Percentiles rank a stretch among this genome's conserved stretches.
Evolutionary conservation across 2,888 invertebrate genomes (phyloP).

Genomic region (Ophion ellenae): DNA sequence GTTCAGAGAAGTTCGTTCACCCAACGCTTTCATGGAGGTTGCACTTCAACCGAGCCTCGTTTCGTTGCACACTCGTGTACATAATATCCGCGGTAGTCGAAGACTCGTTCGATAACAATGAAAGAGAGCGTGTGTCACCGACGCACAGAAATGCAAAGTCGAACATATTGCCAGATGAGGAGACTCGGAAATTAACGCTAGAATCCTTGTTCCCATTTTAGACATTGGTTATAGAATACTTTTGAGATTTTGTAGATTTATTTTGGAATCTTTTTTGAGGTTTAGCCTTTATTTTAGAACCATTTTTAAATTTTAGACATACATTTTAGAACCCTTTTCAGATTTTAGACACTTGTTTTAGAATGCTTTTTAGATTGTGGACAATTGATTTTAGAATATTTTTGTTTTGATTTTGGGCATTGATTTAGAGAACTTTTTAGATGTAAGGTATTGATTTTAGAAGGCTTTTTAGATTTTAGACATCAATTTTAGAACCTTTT

Average conservation of each 20-base stretch:
- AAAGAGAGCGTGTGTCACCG: background rate
- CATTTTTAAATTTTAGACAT: background rate
- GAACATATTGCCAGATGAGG: background rate
- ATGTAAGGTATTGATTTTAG: too few relatives aligned
- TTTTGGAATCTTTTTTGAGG: background rate
- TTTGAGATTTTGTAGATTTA: too few relatives aligned
- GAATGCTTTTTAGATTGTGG: background rate
- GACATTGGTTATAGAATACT: background rate
- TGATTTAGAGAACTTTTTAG: too few relatives aligned
- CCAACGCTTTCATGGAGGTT: constrained; percentile 63
- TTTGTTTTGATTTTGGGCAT: background rate
- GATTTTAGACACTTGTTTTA: too few relatives aligned
- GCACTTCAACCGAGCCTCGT: constrained; percentile 39
- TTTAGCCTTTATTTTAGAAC: too few relatives aligned
- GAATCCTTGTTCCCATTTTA: background rate
- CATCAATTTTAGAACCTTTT: background rate
- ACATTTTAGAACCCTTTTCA: too few relatives aligned
- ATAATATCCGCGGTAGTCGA: background rate
- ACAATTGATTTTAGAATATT: background rate
- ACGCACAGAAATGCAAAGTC: too few relatives aligned
- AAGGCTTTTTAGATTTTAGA: too few relatives aligned
- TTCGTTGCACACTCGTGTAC: background rate
- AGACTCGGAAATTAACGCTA: background rate
- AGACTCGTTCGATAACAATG: background rate
- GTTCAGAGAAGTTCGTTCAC: constrained; percentile 70